Conservation (phyloP, 2,113 vertebrate species). For the Falcunculus frontatus region DNA sequence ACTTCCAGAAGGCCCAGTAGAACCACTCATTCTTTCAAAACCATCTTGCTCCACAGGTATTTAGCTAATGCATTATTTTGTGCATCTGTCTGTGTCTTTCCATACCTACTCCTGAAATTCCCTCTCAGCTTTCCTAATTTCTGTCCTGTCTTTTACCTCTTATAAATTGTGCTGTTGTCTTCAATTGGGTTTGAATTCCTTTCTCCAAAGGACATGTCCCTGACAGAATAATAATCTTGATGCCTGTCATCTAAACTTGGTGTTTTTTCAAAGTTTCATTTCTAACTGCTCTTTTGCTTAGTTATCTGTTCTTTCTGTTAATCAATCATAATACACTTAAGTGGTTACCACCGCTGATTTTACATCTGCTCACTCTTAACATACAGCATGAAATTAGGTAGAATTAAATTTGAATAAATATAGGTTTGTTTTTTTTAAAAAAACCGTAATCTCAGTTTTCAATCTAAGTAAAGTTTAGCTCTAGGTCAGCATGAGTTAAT, state of each 20-base stretch:
- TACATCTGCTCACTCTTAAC: not conserved
- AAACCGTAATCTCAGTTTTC: not conserved
- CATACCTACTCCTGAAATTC: not conserved
- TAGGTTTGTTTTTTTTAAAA: not conserved
- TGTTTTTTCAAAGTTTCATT: fast-evolving
- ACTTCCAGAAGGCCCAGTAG: not conserved
- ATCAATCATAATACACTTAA: not conserved
- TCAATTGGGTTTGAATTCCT: not conserved
- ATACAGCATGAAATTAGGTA: not conserved
- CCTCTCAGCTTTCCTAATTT: not conserved
- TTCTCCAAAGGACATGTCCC: not conserved
- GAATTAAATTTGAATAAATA: not conserved
- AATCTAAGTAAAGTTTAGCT: not conserved
- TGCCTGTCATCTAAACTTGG: not conserved
- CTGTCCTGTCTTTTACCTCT: not conserved
- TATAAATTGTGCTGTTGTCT: not conserved
- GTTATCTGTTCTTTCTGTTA: not conserved
- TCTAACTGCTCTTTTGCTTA: not conserved
- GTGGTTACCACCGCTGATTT: not conserved
- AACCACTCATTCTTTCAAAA: not conserved
- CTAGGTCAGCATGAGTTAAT: not conserved
- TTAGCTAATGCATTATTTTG: not conserved
- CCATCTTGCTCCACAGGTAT: not conserved
- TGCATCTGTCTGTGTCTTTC: not conserved
- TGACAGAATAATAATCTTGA: not conserved